Conservation (phyloP, 2,888 invertebrate species). For the Prosapia bicincta region DNA sequence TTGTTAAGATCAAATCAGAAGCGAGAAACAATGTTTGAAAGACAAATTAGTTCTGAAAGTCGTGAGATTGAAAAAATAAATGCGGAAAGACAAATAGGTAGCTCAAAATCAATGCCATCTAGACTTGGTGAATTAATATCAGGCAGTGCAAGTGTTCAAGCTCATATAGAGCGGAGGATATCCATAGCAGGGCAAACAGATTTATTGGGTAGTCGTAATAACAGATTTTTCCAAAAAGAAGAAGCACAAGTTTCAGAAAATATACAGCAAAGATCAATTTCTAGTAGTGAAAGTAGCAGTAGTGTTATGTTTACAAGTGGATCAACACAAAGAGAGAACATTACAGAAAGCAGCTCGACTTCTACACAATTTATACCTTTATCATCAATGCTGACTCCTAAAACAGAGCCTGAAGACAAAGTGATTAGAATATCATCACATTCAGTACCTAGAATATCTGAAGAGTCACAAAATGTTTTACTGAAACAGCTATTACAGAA, state of each 20-base stretch:
- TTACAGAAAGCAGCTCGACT: not conserved
- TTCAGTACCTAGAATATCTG: slow-evolving; percentile 45
- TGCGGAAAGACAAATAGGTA: slow-evolving; percentile 5
- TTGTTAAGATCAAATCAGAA: slow-evolving; percentile 12
- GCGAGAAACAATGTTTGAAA: slow-evolving; percentile 1
- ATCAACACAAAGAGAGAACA: slow-evolving; percentile 12
- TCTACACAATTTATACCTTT: slow-evolving; percentile 27
- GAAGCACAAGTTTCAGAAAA: slow-evolving; percentile 25
- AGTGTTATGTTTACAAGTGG: slow-evolving; percentile 2
- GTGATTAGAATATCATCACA: not conserved
- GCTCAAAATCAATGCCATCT: slow-evolving; percentile 5
- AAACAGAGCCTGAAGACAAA: slow-evolving; percentile 23
- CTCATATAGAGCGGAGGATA: slow-evolving; percentile 25
- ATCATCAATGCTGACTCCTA: slow-evolving; percentile 30
- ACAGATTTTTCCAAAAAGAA: slow-evolving; percentile 6
- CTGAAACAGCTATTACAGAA: slow-evolving; percentile 88
- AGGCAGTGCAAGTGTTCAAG: slow-evolving; percentile 19
- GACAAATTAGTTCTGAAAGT: slow-evolving; percentile 7
- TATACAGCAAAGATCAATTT: slow-evolving; percentile 34
- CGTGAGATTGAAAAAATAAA: slow-evolving; percentile 17
- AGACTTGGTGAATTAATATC: slow-evolving; percentile 18
- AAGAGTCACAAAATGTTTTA: slow-evolving; percentile 86
- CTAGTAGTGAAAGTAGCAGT: slow-evolving; percentile 36
- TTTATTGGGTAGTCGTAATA: not conserved
- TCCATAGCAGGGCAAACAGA: slow-evolving; percentile 13